A percentile compares a stretch with the other conserved stretches of the same genome.
Evolutionary conservation across 2,888 invertebrate genomes (phyloP).

Genomic region (Anthophora plumipes): DNA sequence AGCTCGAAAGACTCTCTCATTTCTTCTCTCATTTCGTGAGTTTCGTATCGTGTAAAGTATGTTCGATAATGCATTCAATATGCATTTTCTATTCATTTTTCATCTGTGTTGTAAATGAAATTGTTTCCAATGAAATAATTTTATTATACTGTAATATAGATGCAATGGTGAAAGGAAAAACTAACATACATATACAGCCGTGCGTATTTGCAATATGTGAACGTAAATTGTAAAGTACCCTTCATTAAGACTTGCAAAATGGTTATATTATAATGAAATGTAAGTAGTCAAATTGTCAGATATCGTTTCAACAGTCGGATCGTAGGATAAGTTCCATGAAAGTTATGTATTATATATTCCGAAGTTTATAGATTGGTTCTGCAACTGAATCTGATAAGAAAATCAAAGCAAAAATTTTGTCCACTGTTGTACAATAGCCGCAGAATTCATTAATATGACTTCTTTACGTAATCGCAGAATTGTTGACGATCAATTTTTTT

Average conservation of each 20-base stretch:
- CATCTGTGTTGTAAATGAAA: background rate
- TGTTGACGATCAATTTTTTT: no score
- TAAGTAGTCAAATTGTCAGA: constrained; percentile 6
- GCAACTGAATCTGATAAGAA: constrained; percentile 7
- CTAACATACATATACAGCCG: background rate
- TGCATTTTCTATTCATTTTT: no score
- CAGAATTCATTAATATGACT: constrained; percentile 16
- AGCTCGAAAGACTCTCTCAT: constrained; percentile 55
- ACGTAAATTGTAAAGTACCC: background rate
- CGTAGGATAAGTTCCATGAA: background rate
- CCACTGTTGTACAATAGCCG: constrained; percentile 11
- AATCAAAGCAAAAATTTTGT: constrained; percentile 30
- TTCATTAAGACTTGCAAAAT: background rate
- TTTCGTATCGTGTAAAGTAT: background rate
- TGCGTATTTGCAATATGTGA: background rate
- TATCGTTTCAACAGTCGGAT: constrained; percentile 10
- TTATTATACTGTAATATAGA: background rate
- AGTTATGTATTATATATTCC: no score
- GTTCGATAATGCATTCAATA: background rate
- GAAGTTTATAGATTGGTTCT: no score
- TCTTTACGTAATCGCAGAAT: no score
- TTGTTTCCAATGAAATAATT: background rate
- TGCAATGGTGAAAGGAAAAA: background rate
- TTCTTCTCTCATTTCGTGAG: no score
- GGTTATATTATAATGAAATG: background rate